phyloP scores from a whole-genome alignment of 1,140 invertebrate genomes.

The Oryctes rhinoceros region DNA sequence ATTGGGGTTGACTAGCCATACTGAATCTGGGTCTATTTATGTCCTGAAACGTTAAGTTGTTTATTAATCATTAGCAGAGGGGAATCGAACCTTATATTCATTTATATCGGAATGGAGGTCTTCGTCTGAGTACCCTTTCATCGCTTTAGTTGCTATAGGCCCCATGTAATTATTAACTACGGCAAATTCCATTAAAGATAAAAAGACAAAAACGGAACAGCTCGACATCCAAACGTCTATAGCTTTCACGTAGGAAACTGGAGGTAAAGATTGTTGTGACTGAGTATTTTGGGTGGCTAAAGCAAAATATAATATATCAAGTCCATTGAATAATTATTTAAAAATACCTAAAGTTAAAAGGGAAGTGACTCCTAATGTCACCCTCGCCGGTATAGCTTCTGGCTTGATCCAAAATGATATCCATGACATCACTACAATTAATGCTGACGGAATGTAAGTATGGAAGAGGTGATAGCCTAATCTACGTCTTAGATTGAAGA shows the following conservation, averaged over 20 bases:
- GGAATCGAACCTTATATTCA: constrained; percentile 73
- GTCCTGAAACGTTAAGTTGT: constrained; percentile 55
- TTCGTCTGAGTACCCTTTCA: constrained; percentile 91
- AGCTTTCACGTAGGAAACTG: constrained; percentile 90
- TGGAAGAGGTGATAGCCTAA: constrained; percentile 90
- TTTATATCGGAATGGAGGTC: constrained; percentile 77
- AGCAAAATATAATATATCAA: constrained; percentile 43
- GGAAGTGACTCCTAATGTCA: constrained; percentile 84
- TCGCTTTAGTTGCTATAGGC: constrained; percentile 83
- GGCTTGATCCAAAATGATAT: constrained; percentile 95
- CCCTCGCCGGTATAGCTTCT: constrained; percentile 84
- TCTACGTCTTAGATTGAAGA: constrained; percentile 83
- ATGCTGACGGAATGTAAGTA: constrained; percentile 88
- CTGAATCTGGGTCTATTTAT: constrained; percentile 63
- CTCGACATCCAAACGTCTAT: constrained; percentile 95
- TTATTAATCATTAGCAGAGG: not conserved
- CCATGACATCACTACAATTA: constrained; percentile 94
- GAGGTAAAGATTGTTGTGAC: constrained; percentile 88
- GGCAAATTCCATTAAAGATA: constrained; percentile 92
- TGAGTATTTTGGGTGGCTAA: constrained; percentile 89
- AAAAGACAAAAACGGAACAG: constrained; percentile 90
- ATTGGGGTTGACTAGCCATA: constrained; percentile 69
- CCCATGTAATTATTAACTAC: constrained; percentile 94
- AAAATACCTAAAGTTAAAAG: constrained; percentile 78
- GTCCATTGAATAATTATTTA: not conserved